Evolutionary conservation across 1,140 invertebrate genomes (phyloP).

Genomic region (Trissolcus basalis): DNA sequence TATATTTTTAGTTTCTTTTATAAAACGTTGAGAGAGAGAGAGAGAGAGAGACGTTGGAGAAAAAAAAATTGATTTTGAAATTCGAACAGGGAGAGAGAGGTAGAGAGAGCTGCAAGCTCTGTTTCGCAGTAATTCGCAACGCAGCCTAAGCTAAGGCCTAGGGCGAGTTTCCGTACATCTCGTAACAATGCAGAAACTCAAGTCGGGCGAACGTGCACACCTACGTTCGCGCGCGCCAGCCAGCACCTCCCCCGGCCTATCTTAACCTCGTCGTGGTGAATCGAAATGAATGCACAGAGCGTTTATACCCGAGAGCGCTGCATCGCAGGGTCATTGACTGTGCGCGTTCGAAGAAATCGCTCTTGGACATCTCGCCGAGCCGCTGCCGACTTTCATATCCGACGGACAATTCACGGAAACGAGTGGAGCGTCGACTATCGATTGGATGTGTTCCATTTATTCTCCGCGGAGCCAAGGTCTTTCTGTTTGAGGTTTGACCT

Average conservation of each 20-base stretch:
- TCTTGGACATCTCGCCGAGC: constrained; percentile 49
- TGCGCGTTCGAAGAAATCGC: constrained; percentile 51
- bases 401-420: constrained; percentile 49
- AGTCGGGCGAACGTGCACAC: constrained; percentile 30
- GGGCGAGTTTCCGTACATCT: background rate
- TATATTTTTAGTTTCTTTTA: too few relatives aligned
- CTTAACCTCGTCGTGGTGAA: constrained; percentile 40
- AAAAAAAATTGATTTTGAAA: too few relatives aligned
- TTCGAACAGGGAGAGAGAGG: too few relatives aligned
- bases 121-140: too few relatives aligned
- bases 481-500: constrained; percentile 41
- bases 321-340: constrained; percentile 53
- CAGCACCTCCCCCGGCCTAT: constrained; percentile 31
- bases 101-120: too few relatives aligned
- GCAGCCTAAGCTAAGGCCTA: too few relatives aligned
- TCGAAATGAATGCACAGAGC: constrained; percentile 55
- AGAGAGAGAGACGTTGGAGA: too few relatives aligned
- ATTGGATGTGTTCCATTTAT: constrained; percentile 57
- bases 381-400: constrained; percentile 49
- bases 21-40: too few relatives aligned
- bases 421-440: constrained; percentile 45
- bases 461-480: constrained; percentile 49
- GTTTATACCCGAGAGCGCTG: constrained; percentile 37
- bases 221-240: constrained; percentile 32
- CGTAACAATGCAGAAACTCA: constrained; percentile 37